phyloP scores from a whole-genome alignment of 2,113 vertebrate species.

The Microtus pennsylvanicus region DNA sequence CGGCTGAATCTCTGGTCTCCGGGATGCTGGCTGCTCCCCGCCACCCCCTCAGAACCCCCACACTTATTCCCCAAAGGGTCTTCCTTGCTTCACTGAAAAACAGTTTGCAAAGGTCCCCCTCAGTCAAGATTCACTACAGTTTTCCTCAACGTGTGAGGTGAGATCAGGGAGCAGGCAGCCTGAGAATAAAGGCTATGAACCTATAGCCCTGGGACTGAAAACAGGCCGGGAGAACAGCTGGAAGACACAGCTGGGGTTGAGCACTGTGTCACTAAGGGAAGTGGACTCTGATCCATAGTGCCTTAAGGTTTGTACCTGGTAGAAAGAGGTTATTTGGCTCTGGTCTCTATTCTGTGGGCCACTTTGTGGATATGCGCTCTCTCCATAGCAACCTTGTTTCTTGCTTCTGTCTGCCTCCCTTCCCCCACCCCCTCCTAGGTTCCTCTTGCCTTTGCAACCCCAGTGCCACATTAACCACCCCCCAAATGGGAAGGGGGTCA shows the following conservation, averaged over 20 bases:
- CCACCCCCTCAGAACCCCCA: neutral
- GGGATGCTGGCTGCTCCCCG: neutral
- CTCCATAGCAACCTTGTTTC: neutral
- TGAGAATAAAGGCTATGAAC: neutral
- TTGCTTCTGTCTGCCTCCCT: neutral
- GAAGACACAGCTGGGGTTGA: neutral
- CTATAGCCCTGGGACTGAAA: neutral
- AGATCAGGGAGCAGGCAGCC: neutral
- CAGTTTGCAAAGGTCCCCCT: neutral
- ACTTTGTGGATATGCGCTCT: neutral
- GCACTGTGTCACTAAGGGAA: neutral
- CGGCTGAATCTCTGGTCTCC: conserved; percentile 64
- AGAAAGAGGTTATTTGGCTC: neutral
- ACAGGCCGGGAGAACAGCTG: neutral
- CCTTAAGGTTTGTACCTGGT: neutral
- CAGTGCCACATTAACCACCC: neutral
- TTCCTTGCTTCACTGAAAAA: neutral
- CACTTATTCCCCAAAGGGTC: neutral
- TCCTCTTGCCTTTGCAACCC: neutral
- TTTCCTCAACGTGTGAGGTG: neutral
- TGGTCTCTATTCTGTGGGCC: accelerated
- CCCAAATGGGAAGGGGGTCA: neutral
- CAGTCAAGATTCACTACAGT: neutral
- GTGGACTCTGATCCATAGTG: neutral
- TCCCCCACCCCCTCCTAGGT: neutral